Evolutionary conservation across 2,888 invertebrate genomes (phyloP).

Genomic region (Dendrolimus pini): DNA sequence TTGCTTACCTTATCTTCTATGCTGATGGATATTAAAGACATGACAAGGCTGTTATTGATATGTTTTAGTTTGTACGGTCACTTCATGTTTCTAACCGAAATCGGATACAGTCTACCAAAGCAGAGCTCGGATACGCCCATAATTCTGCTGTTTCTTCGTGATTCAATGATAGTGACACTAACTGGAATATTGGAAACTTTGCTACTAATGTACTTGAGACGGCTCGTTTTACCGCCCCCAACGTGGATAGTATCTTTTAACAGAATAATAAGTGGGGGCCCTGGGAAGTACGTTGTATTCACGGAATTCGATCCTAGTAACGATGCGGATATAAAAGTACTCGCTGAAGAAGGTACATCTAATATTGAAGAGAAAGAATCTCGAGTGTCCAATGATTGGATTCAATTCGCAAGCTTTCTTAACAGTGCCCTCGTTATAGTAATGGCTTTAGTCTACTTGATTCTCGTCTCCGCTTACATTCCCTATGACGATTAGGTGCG

Average conservation of each 20-base stretch:
- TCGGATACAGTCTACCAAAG: slow-evolving; percentile 77
- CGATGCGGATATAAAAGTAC: slow-evolving; percentile 28
- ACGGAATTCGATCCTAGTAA: slow-evolving; percentile 60
- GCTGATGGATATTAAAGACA: slow-evolving; percentile 73
- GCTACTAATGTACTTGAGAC: slow-evolving; percentile 45
- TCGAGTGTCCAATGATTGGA: slow-evolving; percentile 46
- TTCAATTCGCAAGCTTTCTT: slow-evolving; percentile 51
- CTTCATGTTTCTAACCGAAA: slow-evolving; percentile 74
- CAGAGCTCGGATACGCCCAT: slow-evolving; percentile 77
- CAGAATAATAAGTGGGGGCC: slow-evolving; percentile 43
- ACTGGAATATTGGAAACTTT: slow-evolving; percentile 49
- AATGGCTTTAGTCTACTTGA: slow-evolving; percentile 41
- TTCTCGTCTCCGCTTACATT: slow-evolving; percentile 52
- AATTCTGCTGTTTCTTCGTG: slow-evolving; percentile 61
- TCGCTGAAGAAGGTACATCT: slow-evolving; percentile 32
- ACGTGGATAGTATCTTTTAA: slow-evolving; percentile 45
- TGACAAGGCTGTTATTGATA: slow-evolving; percentile 72
- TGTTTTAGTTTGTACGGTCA: slow-evolving; percentile 79
- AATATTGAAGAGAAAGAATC: slow-evolving; percentile 24
- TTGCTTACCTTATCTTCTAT: slow-evolving; percentile 75
- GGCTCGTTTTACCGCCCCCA: slow-evolving; percentile 40
- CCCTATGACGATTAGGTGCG: slow-evolving; percentile 33
- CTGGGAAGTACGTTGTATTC: slow-evolving; percentile 58
- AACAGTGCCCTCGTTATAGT: slow-evolving; percentile 52
- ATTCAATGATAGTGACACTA: slow-evolving; percentile 60